These are phyloP conservation scores for Aphis craccivora DNA, from an alignment of 1,140 invertebrate species.

Conservation along the genomic window DNA sequence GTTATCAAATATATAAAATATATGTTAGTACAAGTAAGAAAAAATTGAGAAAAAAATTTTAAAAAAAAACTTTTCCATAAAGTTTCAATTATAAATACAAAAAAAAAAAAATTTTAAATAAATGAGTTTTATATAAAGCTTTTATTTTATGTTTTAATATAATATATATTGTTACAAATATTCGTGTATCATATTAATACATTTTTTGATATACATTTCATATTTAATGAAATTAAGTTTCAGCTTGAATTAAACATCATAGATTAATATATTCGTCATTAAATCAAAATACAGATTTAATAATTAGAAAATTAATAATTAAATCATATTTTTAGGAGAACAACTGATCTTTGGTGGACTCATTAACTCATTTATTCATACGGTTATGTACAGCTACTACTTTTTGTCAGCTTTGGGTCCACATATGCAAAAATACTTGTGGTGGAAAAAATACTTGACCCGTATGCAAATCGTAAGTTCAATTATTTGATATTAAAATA, in stretches of 20 bases:
- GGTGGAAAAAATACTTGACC: slow-evolving; percentile 85
- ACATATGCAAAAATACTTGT: slow-evolving; percentile 74
- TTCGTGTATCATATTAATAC: background rate
- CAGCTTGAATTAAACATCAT: background rate
- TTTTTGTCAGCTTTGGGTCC: slow-evolving; percentile 75
- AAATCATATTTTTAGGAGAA: slow-evolving; percentile 58
- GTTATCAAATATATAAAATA: too few relatives aligned
- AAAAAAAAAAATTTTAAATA: too few relatives aligned
- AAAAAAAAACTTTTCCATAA: too few relatives aligned
- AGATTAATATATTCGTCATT: too few relatives aligned
- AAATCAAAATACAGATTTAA: background rate
- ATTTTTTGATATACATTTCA: background rate
- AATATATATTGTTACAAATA: background rate
- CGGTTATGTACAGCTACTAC: slow-evolving; percentile 81
- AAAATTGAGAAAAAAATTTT: too few relatives aligned
- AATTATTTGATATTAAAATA: background rate
- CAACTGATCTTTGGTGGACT: slow-evolving; percentile 60
- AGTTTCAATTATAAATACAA: too few relatives aligned
- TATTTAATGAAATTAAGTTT: background rate
- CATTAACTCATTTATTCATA: slow-evolving; percentile 71
- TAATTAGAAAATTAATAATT: background rate
- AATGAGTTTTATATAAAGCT: background rate
- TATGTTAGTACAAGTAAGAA: too few relatives aligned
- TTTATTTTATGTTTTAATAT: background rate
- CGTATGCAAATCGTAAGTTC: slow-evolving; percentile 74